Base-by-base conservation (phyloP, 2,113 vertebrate genomes). In the Oplegnathus fasciatus region DNA sequence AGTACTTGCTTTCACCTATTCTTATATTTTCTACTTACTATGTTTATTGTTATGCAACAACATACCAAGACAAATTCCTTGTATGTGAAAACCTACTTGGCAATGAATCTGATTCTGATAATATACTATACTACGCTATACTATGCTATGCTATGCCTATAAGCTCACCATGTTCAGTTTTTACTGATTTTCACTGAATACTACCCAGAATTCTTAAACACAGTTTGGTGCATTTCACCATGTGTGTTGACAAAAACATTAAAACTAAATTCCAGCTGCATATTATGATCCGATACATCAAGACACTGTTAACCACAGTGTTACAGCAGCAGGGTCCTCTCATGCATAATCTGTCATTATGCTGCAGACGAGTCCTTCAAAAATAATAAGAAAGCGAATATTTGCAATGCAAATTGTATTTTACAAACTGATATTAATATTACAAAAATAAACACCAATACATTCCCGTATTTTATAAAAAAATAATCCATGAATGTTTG, bases 331-430 rank as follows among this genome's bases (percentile, higher is more conserved):
- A 30, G 30, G 22, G 26, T 9, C 50, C 10, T 58, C 50, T 48
- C 18, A 15, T 62, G 48, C n/a, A n/a, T n/a, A n/a, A n/a, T n/a
- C n/a, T n/a, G 20, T 17, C 2, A 67, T 22, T 22, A 32, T 76
- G 42, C 62, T 44, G 20, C 26, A 84, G 50, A 55, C 54, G 1
- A 44, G 24, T 61, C 22, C 17, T 60, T 76, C 17, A 76, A 32
- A 37, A 69, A 78, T 69, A 20, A 72, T n/a, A 55, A 18, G 9
- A 44, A 87, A 17, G 10, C 26, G 64, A 37, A 54, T 69, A 26
- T 60, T 34, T 75, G 24, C 9, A 37, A n/a, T 48, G 22, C 11
- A 50, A 34, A 62, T 26, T 50, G 9, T 17, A 52, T 54, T 76
- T 76, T 52, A 76, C 24, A 14, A 14, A 8, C n/a, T n/a, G 9